These are phyloP conservation scores for Dryococelus australis DNA, from an alignment of 2,888 invertebrate genomes.

Conservation along the genomic window DNA sequence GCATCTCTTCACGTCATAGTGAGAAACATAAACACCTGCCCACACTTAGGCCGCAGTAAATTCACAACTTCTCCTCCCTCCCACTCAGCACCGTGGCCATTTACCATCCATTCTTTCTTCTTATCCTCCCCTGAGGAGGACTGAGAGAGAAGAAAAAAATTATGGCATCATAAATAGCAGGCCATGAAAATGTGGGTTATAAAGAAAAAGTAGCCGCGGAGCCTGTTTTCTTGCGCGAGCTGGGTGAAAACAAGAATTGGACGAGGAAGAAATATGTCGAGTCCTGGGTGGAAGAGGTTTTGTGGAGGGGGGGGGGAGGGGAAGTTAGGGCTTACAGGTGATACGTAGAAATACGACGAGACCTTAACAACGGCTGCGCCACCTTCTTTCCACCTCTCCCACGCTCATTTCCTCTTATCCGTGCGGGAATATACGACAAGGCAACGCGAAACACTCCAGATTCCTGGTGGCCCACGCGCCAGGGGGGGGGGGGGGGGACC, in stretches of 20 bases:
- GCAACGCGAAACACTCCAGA: not conserved
- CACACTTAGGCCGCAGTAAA: not conserved
- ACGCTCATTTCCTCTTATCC: not conserved
- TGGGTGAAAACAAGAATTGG: not conserved
- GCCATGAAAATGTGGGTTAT: slow-evolving; percentile 28
- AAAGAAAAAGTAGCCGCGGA: not conserved
- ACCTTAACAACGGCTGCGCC: not conserved
- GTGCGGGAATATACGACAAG: not conserved
- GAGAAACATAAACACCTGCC: slow-evolving; percentile 26
- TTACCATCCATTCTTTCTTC: not conserved
- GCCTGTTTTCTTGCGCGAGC: not conserved
- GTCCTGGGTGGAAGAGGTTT: too few species aligned
- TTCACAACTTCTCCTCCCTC: slow-evolving; percentile 17
- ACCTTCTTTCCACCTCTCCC: too few species aligned
- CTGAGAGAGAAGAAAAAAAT: not conserved
- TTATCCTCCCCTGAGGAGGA: not conserved
- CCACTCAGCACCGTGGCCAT: not conserved
- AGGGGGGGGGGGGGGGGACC: too few species aligned
- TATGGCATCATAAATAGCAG: slow-evolving; percentile 27
- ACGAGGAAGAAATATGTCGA: not conserved
- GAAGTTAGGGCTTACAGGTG: slow-evolving; percentile 8
- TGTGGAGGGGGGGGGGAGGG: not conserved
- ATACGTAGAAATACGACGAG: not conserved
- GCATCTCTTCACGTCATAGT: not conserved
- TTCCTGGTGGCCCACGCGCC: not conserved